Base-by-base conservation (phyloP, 2,888 invertebrate genomes). In the Erannis defoliaria region DNA sequence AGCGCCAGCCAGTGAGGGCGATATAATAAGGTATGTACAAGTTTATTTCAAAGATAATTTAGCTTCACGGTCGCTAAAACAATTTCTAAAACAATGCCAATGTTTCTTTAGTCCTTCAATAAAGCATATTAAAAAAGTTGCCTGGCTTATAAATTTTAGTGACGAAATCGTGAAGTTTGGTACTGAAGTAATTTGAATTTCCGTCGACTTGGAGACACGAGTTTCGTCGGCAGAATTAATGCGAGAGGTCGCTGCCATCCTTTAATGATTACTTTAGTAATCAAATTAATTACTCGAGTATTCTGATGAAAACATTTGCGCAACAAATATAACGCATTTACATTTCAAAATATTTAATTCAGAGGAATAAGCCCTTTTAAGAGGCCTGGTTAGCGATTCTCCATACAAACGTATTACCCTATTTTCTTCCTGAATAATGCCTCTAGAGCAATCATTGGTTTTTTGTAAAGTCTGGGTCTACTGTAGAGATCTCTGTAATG, bases 71-170 rank as follows among this genome's bases (percentile, higher is more conserved):
- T 14, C 29, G 10, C 5, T 26, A 37, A 1, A 10, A 21, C 8
- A 40, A 31, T 6, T 46, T 37, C 14, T n/a, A 26, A 43, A 49
- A 57, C 42, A 57, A 57, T 45, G 37, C 19, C 50, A 58, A 38
- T 33, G 33, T 55, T 43, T 68, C 65, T 71, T 74, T 73, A 73
- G 75, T 73, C 72, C 63, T 66, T 71, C 75, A 78, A 74, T 73
- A 73, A 70, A 76, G 76, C 71, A 75, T 68, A 77, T 80, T 77
- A 72, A 71, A 75, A 79, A 81, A 77, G 71, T 77, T 80, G 66
- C 56, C 45, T 54, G 66, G 67, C 72, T 68, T 74, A 68, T 68
- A 73, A 73, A 73, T 73, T 72, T 68, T 54, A 64, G 70, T 67
- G 67, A 58, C 64, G 62, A 69, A 68, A 71, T 68, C 62, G 60